Evolutionary conservation across 2,888 invertebrate genomes (phyloP).

Genomic region (Drosophila monieri): DNA sequence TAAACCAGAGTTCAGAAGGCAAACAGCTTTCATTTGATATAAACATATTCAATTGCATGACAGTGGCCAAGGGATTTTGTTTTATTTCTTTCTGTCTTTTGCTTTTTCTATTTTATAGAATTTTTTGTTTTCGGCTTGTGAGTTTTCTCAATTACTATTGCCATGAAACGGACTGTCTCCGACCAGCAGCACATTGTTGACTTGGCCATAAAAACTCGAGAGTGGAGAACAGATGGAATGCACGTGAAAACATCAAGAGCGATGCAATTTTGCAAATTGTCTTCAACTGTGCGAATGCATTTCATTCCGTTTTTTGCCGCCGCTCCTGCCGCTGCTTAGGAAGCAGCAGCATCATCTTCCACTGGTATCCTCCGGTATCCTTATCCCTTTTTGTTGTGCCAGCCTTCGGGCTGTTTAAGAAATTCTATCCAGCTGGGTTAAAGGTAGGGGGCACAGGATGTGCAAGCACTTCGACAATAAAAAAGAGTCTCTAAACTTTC

Average conservation of each 20-base stretch:
- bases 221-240: slow-evolving; percentile 57
- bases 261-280: slow-evolving; percentile 75
- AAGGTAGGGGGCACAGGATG: neutral
- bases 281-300: slow-evolving; percentile 74
- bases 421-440: slow-evolving; percentile 4
- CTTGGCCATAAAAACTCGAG: slow-evolving; percentile 67
- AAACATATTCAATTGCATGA: slow-evolving; percentile 16
- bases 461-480: neutral
- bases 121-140: slow-evolving; percentile 7
- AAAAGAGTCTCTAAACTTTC: neutral
- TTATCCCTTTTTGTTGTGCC: slow-evolving; percentile 8
- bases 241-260: slow-evolving; percentile 74
- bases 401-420: slow-evolving; percentile 19
- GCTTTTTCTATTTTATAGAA: slow-evolving; percentile 3
- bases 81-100: neutral
- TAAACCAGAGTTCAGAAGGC: slow-evolving; percentile 24
- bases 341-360: neutral
- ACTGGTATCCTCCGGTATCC: neutral
- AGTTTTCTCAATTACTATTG: slow-evolving; percentile 26
- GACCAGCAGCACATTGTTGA: slow-evolving; percentile 66
- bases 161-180: slow-evolving; percentile 30
- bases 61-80: slow-evolving; percentile 3
- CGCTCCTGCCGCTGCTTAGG: neutral
- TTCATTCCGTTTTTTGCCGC: slow-evolving; percentile 62
- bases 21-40: slow-evolving; percentile 34